Base-by-base conservation (phyloP, 2,888 invertebrate species). In the Cerastoderma edule region DNA sequence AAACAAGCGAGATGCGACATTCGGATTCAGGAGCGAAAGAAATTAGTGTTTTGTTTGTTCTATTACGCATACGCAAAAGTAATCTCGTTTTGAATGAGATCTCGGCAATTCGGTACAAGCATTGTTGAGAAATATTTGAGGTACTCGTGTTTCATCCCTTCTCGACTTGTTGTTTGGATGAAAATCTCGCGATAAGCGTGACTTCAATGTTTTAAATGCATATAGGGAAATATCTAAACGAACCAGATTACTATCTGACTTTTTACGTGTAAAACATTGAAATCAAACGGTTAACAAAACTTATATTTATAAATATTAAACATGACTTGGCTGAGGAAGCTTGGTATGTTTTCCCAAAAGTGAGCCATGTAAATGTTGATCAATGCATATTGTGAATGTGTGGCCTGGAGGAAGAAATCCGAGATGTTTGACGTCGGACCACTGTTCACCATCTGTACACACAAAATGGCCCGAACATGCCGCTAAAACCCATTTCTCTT, bases 31-130 rank as follows among this genome's bases (percentile, higher is more conserved):
- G 67, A 75, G 71, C n/a, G n/a, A n/a, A n/a, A n/a, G n/a, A n/a
- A n/a, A 79, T 75, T 79, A 72, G 53, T 75, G 60, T 72, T 79
- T 79, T 79, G 75, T 79, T 79, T 79, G 72, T 69, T 39, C 28
- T 56, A 60, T 46, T 67, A 70, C 79, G 75, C 79, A 75, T 79
- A 75, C 79, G 75, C 79, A 67, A 78, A 66, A 64, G 16, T 64
- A 71, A 64, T 71, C 53, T 39, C 33, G 24, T 35, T 4, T 39
- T 60, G 5, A 60, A 60, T 27, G 39, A 60, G 60, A 60, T 60
- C 60, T 60, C 33, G 27, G 39, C 33, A 60, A 39, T 60, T 60
- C 27, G 5, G 60, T 16, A 39, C 57, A 22, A 50, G 50, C 35
- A n/a, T 16, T 35, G 39, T 66, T 33, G 63, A 39, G 66, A 69